Conservation (phyloP, 2,797 vertebrate genomes). For the Megaceryle alcyon region DNA sequence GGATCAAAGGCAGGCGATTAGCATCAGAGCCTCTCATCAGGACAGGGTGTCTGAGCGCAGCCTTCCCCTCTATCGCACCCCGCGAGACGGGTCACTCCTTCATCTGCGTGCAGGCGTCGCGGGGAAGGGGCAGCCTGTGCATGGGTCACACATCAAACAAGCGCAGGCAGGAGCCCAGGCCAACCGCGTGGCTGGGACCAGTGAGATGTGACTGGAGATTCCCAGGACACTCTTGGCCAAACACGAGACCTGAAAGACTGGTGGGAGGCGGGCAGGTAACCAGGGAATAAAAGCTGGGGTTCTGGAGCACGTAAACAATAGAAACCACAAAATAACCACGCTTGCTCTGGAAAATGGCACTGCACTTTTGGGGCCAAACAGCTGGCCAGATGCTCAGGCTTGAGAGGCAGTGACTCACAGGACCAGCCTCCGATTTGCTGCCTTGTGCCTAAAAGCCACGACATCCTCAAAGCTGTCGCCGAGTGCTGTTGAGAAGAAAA, state of each 20-base stretch:
- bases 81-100: neutral
- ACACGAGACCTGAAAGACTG: neutral
- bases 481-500: neutral
- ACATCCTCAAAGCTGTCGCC: neutral
- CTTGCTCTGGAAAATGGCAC: neutral
- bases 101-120: neutral
- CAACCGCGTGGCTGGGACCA: neutral
- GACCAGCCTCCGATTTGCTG: fast-evolving
- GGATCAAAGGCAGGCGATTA: constrained; percentile 54
- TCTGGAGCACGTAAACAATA: neutral
- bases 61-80: neutral
- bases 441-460: neutral
- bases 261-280: neutral
- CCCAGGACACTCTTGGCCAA: neutral
- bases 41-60: neutral
- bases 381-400: constrained; percentile 6
- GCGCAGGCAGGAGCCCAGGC: neutral
- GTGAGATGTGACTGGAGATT: neutral
- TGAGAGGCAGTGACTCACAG: neutral
- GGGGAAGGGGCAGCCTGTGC: neutral
- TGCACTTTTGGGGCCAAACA: neutral
- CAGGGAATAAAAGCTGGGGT: neutral
- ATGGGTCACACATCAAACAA: neutral
- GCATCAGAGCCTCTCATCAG: neutral
- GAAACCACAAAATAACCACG: neutral